These are phyloP conservation scores for Philopotamus ludificatus DNA, from an alignment of 1,140 invertebrate genomes.

Conservation along the genomic window DNA sequence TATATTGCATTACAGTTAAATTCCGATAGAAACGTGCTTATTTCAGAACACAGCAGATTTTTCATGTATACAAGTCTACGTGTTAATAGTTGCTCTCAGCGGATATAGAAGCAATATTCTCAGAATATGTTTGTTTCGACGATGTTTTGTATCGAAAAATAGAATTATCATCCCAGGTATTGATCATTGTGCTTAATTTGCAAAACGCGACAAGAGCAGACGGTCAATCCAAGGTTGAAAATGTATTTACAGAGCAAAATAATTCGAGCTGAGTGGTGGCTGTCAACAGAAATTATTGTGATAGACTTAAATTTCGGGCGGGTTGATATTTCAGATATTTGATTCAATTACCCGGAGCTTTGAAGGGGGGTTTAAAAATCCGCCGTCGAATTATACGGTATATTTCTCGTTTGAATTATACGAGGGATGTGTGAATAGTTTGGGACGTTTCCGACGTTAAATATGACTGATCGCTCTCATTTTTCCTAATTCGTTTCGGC, in stretches of 20 bases:
- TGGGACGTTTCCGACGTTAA: too few species aligned
- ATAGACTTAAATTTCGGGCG: slow-evolving; percentile 13
- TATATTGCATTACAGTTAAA: neutral
- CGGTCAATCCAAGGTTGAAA: slow-evolving; percentile 19
- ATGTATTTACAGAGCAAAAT: slow-evolving; percentile 23
- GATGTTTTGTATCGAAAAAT: neutral
- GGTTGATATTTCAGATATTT: too few species aligned
- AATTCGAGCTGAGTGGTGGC: slow-evolving; percentile 12
- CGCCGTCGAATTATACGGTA: too few species aligned
- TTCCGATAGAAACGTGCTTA: slow-evolving; percentile 4
- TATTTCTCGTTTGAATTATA: too few species aligned
- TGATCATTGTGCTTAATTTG: too few species aligned
- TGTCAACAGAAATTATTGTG: slow-evolving; percentile 17
- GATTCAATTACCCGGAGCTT: too few species aligned
- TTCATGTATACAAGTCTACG: neutral
- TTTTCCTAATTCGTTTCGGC: neutral
- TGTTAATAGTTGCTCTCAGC: slow-evolving; percentile 9
- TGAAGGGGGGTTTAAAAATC: too few species aligned
- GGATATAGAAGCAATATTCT: neutral
- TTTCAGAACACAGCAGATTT: slow-evolving; percentile 12
- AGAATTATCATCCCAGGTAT: too few species aligned
- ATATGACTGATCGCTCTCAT: too few species aligned
- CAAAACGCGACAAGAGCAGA: slow-evolving; percentile 8
- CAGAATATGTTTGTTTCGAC: neutral
- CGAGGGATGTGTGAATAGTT: too few species aligned